Evolutionary conservation across 2,888 invertebrate genomes (phyloP).

Genomic region (Drosophila pseudotakahashii): DNA sequence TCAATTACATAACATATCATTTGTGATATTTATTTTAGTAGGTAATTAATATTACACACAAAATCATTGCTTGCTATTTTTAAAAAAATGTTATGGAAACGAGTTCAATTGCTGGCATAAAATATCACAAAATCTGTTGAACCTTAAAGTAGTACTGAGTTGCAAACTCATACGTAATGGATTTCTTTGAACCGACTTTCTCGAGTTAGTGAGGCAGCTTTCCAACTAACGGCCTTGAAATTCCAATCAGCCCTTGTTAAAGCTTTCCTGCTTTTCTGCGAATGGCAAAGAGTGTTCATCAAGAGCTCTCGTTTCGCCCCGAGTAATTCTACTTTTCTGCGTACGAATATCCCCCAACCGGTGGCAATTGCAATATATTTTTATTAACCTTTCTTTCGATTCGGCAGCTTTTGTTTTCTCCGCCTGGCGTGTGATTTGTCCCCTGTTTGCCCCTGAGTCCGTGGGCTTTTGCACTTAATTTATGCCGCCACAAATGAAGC

Average conservation of each 20-base stretch:
- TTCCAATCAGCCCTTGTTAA: slow-evolving; percentile 18
- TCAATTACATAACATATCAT: too few species aligned
- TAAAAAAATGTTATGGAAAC: too few species aligned
- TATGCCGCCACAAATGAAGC: slow-evolving; percentile 75
- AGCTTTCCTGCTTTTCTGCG: slow-evolving; percentile 50
- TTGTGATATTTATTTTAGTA: too few species aligned
- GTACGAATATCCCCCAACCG: slow-evolving; percentile 5
- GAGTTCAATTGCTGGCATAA: neutral
- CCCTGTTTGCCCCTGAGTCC: slow-evolving; percentile 44
- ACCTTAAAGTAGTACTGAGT: neutral
- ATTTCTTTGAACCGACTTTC: slow-evolving; percentile 35
- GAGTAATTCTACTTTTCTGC: slow-evolving; percentile 10
- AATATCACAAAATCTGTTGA: neutral
- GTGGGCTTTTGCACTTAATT: slow-evolving; percentile 71
- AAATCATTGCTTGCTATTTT: too few species aligned
- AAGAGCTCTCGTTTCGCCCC: slow-evolving; percentile 19
- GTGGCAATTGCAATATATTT: slow-evolving; percentile 59
- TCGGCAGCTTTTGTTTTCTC: slow-evolving; percentile 52
- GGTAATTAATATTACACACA: too few species aligned
- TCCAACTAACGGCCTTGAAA: slow-evolving; percentile 13
- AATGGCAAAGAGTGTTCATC: slow-evolving; percentile 48
- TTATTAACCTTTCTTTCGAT: slow-evolving; percentile 65
- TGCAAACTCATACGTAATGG: slow-evolving; percentile 47
- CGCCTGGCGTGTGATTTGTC: slow-evolving; percentile 40
- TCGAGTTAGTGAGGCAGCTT: slow-evolving; percentile 24